Base-by-base conservation (phyloP, 2,797 vertebrate genomes). In the Clarias laeviceps region DNA sequence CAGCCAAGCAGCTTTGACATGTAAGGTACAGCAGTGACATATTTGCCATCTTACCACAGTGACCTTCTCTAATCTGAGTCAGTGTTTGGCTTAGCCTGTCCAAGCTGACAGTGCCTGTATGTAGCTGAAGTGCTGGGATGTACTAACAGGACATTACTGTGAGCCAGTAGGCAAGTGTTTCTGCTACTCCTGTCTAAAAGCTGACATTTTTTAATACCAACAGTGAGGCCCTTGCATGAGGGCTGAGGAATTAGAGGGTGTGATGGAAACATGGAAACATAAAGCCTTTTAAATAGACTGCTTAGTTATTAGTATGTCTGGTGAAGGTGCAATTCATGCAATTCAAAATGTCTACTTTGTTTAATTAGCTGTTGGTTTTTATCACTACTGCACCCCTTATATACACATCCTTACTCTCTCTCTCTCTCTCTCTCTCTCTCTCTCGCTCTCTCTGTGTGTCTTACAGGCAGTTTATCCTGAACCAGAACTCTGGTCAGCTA, bases 401-500 rank as follows among this genome's bases (percentile, higher is more conserved):
- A 57, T 78, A 84, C 22, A 76, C 27, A 32, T 61, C 29, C 32
- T 4, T 6, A 24, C 54, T 32, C 34, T 24, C 15, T 18, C 37
- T 65, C 12, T 80, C 0, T 7, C 50, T 56, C 29, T 83, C 27
- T 84, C 79, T 69, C 62, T 32, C 68, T 24, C 3, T 70, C 1
- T 64, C 70, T 84, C 54, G 70, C 20, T 20, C 4, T 45, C 12
- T 70, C 6, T 50, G 12, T 27, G 4, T 64, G 20, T 74, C 54
- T 59, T 64, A 87, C 93, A 97, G 97, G 93, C 91, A 94, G 87
- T 97, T 98, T 90, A 91, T 92, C 88, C 94, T 98, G 89, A 95
- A 96, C 91, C 96, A 93, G 89, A 95, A 92, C 90, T 95, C 96
- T 4, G 97, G 97, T 83, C 94, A 95, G 92, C 93, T 98, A 90